A percentile compares a stretch with the other conserved stretches of the same genome.
Evolutionary conservation across 2,888 invertebrate species (phyloP).

Genomic region (Isoperla grammatica): DNA sequence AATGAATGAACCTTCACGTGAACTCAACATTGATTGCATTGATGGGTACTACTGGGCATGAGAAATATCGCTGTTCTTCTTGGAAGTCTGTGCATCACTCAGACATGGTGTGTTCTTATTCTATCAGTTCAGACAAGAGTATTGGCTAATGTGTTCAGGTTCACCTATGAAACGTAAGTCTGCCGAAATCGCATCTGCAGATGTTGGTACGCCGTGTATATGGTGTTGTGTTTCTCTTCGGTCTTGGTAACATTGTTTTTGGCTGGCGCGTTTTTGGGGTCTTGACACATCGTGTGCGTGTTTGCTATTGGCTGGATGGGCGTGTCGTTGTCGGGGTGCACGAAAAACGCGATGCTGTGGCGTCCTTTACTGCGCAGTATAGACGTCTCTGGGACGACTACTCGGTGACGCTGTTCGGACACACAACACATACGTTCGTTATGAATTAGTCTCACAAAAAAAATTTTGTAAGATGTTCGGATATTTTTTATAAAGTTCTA

Average conservation of each 20-base stretch:
- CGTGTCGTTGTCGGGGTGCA: conserved; percentile 61
- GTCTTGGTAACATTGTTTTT: conserved; percentile 39
- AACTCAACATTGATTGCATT: too few species aligned
- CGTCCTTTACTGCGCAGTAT: conserved; percentile 57
- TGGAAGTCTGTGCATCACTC: too few species aligned
- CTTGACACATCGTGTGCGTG: neutral
- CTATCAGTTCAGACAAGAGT: too few species aligned
- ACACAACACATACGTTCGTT: too few species aligned
- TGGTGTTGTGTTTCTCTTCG: conserved; percentile 41
- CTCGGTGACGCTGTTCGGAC: conserved; percentile 68
- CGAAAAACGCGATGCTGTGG: conserved; percentile 73
- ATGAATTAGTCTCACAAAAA: conserved; percentile 1
- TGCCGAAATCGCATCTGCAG: conserved; percentile 65
- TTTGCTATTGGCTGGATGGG: conserved; percentile 46
- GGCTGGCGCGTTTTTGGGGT: neutral
- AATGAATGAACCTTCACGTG: too few species aligned
- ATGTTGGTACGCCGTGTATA: conserved; percentile 64
- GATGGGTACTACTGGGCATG: too few species aligned
- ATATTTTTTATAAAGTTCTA: too few species aligned
- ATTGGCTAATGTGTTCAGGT: too few species aligned
- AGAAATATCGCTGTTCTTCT: too few species aligned
- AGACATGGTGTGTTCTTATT: too few species aligned
- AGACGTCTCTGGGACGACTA: conserved; percentile 62
- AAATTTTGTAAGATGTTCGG: neutral
- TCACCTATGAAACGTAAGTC: conserved; percentile 55